Base-by-base conservation (phyloP, 2,888 invertebrate genomes). In the Pinctada fucata region DNA sequence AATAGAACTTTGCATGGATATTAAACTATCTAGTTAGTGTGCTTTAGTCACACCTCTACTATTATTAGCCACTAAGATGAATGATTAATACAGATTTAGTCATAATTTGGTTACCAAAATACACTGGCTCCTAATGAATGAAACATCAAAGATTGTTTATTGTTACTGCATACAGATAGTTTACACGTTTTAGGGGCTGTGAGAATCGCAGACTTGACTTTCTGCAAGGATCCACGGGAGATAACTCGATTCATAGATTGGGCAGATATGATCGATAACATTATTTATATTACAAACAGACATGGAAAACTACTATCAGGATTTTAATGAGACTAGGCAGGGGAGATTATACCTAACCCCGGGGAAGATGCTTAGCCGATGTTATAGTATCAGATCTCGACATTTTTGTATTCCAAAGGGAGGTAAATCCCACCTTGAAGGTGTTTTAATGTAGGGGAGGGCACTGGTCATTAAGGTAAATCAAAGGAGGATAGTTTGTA, bases 131-230 rank as follows among this genome's bases (percentile, higher is more conserved):
- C 13, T 58, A 58, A 58, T 58, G 6, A 58, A 58, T 58, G 58
- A 58, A 58, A 58, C 58, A 58, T 58, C 58, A 58, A 58, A 58
- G 58, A 10, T 58, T 58, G 58, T 58, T 58, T 58, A 58, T 58
- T 58, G 58, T 58, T 58, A 10, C 58, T 13, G 8, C 13, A 6
- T 10, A 58, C 58, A 10, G 58, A 58, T 58, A 58, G 58, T 13
- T 58, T 58, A 58, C 58, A 58, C 6, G 8, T 13, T 58, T 13
- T 13, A 58, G 58, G 58, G 58, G 58, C 13, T 58, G 6, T 10
- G 58, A 1, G 58, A 58, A 58, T 58, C 58, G 8, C 58, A 58
- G 58, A 58, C 58, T 31, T 31, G 31, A 31, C 31, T 31, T 31
- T 31, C 31, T 31, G 31, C 31, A 31, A 31, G 31, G 31, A 58